Base-by-base conservation (phyloP, 2,888 invertebrate genomes). In the Drosophila pullipes region DNA sequence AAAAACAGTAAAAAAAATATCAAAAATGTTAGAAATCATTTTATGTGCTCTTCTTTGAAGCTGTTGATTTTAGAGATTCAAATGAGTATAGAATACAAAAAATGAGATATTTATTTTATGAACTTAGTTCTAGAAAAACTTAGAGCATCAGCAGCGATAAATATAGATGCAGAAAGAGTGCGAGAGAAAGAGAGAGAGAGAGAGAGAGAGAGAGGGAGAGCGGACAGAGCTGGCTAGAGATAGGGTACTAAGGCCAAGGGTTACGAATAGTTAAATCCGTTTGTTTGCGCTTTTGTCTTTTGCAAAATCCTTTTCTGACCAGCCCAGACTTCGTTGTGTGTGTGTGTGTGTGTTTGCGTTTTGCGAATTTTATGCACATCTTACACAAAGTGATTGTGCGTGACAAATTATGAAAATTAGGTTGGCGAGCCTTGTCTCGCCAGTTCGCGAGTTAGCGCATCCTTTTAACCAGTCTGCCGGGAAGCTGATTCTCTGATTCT, bases 371-470 rank as follows among this genome's bases (percentile, higher is more conserved):
- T 74, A 54, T 78, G 83, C 82, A 69, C 65, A 78, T 74, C 77
- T 88, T 80, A 47, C 79, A 76, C 69, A 82, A 83, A 85, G 28
- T 85, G 86, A 83, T 83, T 78, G 82, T 88, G 88, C 88, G 90
- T 89, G 89, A 89, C 89, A 88, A 89, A 89, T 89, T 91, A 88
- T 78, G 78, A 69, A 88, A 89, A 90, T 90, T 88, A 79, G 89
- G 76, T 44, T 76, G 74, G 53, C 80, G 69, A 71, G 62, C 66
- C 75, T 66, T 79, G 72, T 30, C 57, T 55, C 2, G 55, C 39
- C n/a, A 28, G 72, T 30, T 50, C 62, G 74, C 68, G 69, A 25
- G 47, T 82, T 81, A 82, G 79, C 82, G 71, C 80, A 78, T 81
- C 75, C 71, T 68, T 73, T 74, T 50, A 39, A 55, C 44, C 63